A percentile compares a stretch with the other conserved stretches of the same genome.
phyloP scores from a whole-genome alignment of 2,888 invertebrate genomes.

The Pharmacophagus antenor region DNA sequence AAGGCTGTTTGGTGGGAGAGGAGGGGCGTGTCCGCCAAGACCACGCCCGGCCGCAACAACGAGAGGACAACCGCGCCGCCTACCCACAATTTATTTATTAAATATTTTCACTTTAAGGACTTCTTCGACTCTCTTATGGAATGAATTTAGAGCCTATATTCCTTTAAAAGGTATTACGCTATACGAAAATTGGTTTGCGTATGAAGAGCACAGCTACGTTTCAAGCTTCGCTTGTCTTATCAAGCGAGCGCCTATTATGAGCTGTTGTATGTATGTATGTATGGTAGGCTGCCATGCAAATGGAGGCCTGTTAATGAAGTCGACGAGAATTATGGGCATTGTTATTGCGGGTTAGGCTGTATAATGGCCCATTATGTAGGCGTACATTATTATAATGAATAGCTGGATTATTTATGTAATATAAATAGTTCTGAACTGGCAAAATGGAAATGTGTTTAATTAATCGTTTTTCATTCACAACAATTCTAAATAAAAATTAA shows the following conservation, averaged over 20 bases:
- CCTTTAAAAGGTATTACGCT: slow-evolving; percentile 24
- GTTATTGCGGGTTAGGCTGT: slow-evolving; percentile 71
- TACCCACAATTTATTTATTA: slow-evolving; percentile 50
- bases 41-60: slow-evolving; percentile 69
- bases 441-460: neutral
- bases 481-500: neutral
- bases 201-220: slow-evolving; percentile 48
- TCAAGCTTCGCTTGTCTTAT: slow-evolving; percentile 50
- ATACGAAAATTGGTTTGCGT: slow-evolving; percentile 25
- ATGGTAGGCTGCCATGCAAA: slow-evolving; percentile 73
- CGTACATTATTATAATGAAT: slow-evolving; percentile 76
- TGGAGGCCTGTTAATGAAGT: slow-evolving; percentile 80
- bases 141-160: slow-evolving; percentile 47
- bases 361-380: slow-evolving; percentile 75
- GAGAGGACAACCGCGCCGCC: slow-evolving; percentile 66
- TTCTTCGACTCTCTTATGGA: slow-evolving; percentile 34
- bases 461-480: neutral
- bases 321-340: slow-evolving; percentile 78
- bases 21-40: slow-evolving; percentile 58
- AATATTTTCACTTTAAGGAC: slow-evolving; percentile 40
- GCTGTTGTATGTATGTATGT: slow-evolving; percentile 50
- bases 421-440: slow-evolving; percentile 32
- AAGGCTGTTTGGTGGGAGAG: slow-evolving; percentile 43
- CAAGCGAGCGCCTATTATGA: slow-evolving; percentile 57
- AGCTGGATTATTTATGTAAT: slow-evolving; percentile 65